These are phyloP conservation scores for Polyommatus icarus DNA, from an alignment of 2,888 invertebrate genomes.

Conservation along the genomic window DNA sequence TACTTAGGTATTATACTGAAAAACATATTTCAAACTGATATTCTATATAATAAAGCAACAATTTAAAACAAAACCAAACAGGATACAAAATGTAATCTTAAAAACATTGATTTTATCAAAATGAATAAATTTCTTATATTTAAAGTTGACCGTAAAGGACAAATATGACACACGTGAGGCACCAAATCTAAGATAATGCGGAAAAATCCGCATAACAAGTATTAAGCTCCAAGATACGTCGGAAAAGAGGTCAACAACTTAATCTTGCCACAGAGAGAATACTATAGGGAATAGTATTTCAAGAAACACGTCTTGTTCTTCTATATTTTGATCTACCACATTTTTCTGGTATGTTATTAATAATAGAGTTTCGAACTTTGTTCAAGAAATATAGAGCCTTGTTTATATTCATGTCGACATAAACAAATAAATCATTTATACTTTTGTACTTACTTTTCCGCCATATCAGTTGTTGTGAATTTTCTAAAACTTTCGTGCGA, in stretches of 20 bases:
- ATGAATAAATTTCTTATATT: neutral
- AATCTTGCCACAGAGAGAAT: constrained; percentile 17
- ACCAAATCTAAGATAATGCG: constrained; percentile 25
- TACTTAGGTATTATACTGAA: neutral
- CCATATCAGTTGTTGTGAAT: constrained; percentile 60
- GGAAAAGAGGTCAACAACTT: constrained; percentile 27
- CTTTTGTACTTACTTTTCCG: constrained; percentile 66
- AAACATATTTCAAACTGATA: neutral
- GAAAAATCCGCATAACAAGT: constrained; percentile 29
- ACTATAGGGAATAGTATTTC: neutral
- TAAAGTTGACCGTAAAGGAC: neutral
- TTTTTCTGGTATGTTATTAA: neutral
- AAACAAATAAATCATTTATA: constrained; percentile 45
- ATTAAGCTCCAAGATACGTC: constrained; percentile 16
- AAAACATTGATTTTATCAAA: neutral
- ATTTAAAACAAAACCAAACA: neutral
- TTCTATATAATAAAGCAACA: neutral
- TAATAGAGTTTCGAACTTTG: neutral
- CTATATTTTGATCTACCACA: neutral
- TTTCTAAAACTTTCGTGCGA: constrained; percentile 51
- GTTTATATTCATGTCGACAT: constrained; percentile 51
- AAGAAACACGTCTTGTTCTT: neutral
- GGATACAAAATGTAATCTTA: neutral
- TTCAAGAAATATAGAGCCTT: constrained; percentile 43
- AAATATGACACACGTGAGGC: neutral